Base-by-base conservation (phyloP, 2,797 vertebrate species). In the Labroides dimidiatus region DNA sequence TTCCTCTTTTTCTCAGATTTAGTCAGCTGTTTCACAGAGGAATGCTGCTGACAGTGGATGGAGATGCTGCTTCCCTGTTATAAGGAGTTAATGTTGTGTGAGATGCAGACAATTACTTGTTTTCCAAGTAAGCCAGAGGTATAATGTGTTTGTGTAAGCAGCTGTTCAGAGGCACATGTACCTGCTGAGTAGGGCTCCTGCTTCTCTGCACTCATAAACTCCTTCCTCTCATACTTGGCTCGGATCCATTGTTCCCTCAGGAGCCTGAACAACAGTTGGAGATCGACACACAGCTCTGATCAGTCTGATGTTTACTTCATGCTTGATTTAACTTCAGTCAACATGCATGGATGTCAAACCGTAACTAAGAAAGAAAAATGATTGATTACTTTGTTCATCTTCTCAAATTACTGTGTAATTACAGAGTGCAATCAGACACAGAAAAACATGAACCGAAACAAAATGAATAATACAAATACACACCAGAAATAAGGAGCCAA, bases 101-200 rank as follows among this genome's bases (percentile, higher is more conserved):
- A 74, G 48, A 63, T 8, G 5, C 16, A 56, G 21, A 54, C 55
- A 60, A 64, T 58, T 8, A 43, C 49, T 39, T 50, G 42, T 30
- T 78, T 55, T 48, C 37, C 1, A 41, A 47, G 45, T 23, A 49
- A 52, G 45, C 55, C n/a, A 30, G 15, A 49, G 45, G 41, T 52
- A 19, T 57, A 7, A 37, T 27, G 19, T 37, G 23, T 64, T 57
- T 37, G 16, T 16, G n/a, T 6, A 0, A 5, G 10, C 14, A 41
- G 37, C 13, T 48, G 23, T 17, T 5, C 4, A 15, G 48, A 36
- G 37, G n/a, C 6, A 5, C 2, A 39, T 52, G 44, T 88, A 97
- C 96, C 96, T 95, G 96, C 94, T 0, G 96, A 97, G 86, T 97
- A 98, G 19, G 96, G 94, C 73, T 98, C 96, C 85, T 97, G 96